Evolutionary conservation across 2,797 vertebrate species (phyloP).

Genomic region (Carcharodon carcharias): DNA sequence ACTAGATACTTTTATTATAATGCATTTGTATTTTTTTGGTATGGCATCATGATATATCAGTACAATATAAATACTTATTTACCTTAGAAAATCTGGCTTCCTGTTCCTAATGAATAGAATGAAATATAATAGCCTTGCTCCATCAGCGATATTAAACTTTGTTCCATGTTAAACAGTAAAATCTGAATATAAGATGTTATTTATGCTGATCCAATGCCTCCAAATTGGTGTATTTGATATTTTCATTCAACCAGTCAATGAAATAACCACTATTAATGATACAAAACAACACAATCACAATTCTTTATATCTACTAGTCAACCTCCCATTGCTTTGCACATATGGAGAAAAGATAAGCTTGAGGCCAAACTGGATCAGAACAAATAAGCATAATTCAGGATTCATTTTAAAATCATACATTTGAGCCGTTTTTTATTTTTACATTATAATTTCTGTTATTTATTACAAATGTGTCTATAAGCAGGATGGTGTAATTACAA

Average conservation of each 20-base stretch:
- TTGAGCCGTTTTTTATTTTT: background rate
- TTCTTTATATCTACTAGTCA: too few relatives aligned
- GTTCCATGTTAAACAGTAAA: background rate
- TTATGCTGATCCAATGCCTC: background rate
- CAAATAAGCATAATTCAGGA: background rate
- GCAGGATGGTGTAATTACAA: background rate
- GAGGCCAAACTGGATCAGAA: background rate
- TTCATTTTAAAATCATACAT: background rate
- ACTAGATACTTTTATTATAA: background rate
- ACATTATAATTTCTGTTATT: background rate
- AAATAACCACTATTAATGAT: background rate
- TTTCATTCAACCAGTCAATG: background rate
- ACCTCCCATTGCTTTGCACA: too few relatives aligned
- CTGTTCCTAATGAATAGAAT: background rate
- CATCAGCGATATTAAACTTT: background rate
- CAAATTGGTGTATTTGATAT: background rate
- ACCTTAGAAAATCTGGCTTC: background rate
- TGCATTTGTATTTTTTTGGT: background rate
- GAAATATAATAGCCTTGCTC: background rate
- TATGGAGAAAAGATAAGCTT: background rate
- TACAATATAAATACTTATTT: background rate
- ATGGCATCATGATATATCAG: background rate
- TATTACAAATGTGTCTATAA: background rate
- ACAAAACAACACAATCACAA: too few relatives aligned
- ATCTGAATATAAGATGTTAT: background rate